Base-by-base conservation (phyloP, 2,797 vertebrate species). In the Aeoliscus strigatus region DNA sequence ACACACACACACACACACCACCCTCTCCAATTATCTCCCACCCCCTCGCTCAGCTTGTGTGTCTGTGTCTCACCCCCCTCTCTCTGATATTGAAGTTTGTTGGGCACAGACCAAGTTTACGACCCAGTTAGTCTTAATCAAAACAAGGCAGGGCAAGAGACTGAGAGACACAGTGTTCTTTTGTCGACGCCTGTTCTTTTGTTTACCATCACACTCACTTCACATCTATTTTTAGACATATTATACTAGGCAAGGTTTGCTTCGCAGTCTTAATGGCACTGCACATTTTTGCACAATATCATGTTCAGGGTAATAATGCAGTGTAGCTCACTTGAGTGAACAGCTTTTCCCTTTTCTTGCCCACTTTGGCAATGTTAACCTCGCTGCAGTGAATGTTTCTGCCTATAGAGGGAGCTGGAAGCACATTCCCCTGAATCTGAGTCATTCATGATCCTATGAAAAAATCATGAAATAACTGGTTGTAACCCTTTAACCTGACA, bases 71-170 rank as follows among this genome's bases (percentile, higher is more conserved):
- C 10, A 15, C 6, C 39, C 8, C 23, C 28, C 39, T 40, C n/a
- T 57, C 39, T 63, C 57, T 70, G 60, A 80, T 75, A 70, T 59
- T 59, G 59, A 47, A 57, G 64, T 66, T 73, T 71, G 62, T 71
- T 78, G 76, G 75, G 61, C 75, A 59, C 46, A 44, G 53, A 67
- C 69, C 67, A 56, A 80, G 75, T 83, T 82, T 79, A 84, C 53
- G 56, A 80, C 68, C 70, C 66, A 73, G 69, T 79, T 81, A 75
- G 56, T 65, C 58, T 71, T 78, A 79, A 84, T 84, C 71, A 79
- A 76, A 84, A 77, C 78, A 76, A 81, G 70, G 70, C 76, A 53
- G 38, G 66, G 50, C 21, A 29, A 50, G 39, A 60, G 47, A 60
- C 37, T 3, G 18, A 24, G 41, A 71, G 58, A 72, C 44, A 73